phyloP scores from a whole-genome alignment of 2,113 vertebrate species.

The Coturnix japonica region DNA sequence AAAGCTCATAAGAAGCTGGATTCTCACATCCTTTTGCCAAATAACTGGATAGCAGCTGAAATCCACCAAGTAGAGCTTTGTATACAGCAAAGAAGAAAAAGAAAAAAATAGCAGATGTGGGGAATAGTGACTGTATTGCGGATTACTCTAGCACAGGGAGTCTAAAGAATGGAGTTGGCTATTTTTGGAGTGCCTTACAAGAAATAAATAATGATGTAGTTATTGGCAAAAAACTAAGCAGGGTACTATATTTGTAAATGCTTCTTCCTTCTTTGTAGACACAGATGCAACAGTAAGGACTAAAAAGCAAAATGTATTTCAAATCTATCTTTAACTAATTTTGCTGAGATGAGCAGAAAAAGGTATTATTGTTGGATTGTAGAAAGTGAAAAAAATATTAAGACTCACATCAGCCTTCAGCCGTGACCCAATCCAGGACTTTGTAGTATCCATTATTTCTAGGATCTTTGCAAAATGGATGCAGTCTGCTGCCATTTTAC shows the following conservation, averaged over 20 bases:
- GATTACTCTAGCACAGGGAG: background rate
- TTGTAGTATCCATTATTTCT: background rate
- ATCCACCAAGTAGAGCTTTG: conserved; percentile 39
- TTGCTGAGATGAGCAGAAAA: background rate
- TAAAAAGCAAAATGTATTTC: background rate
- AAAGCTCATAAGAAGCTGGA: conserved; percentile 36
- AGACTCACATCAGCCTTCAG: background rate
- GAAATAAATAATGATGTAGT: background rate
- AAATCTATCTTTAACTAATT: background rate
- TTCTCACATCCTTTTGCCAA: conserved; percentile 55
- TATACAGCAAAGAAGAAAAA: background rate
- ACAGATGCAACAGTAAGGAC: background rate
- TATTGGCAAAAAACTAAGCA: background rate
- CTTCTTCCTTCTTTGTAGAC: background rate
- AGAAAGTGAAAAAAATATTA: background rate
- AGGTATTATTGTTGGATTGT: background rate
- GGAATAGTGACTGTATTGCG: conserved; percentile 5
- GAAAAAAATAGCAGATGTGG: conserved; percentile 27
- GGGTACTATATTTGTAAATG: background rate
- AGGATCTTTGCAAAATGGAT: background rate
- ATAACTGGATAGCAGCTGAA: conserved; percentile 53
- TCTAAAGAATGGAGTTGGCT: background rate
- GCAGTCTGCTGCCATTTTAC: background rate
- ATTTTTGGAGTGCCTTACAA: background rate
- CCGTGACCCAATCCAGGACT: background rate